phyloP scores from a whole-genome alignment of 2,888 invertebrate species.

The Vanessa cardui region DNA sequence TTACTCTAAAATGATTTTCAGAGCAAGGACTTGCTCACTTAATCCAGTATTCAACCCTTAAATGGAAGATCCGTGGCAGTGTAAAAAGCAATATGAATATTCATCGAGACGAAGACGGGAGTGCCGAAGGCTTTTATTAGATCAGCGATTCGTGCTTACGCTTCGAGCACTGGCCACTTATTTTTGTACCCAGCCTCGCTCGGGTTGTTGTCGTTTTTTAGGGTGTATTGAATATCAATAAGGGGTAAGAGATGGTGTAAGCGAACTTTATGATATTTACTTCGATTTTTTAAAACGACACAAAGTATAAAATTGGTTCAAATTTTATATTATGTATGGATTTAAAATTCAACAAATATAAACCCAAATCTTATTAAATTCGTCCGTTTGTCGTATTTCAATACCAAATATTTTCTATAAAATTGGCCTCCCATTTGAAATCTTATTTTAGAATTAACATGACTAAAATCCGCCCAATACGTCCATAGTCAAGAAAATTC shows the following conservation, averaged over 20 bases:
- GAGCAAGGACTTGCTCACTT: slow-evolving; percentile 35
- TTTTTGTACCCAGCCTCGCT: slow-evolving; percentile 8
- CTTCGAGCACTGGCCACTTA: slow-evolving; percentile 23
- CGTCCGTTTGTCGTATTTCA: too few relatives aligned
- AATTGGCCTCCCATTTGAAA: background rate
- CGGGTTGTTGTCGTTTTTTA: slow-evolving; percentile 7
- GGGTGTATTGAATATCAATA: slow-evolving; percentile 7
- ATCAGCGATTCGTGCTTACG: slow-evolving; percentile 42
- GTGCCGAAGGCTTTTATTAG: slow-evolving; percentile 45
- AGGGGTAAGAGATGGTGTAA: background rate
- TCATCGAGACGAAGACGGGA: slow-evolving; percentile 40
- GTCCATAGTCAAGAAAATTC: slow-evolving; percentile 36
- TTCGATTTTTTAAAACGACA: too few relatives aligned
- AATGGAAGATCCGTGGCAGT: slow-evolving; percentile 45
- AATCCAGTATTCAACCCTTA: slow-evolving; percentile 45
- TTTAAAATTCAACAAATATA: too few relatives aligned
- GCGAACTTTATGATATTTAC: too few relatives aligned
- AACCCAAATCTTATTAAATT: too few relatives aligned
- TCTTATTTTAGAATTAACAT: slow-evolving; percentile 14
- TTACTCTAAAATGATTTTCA: background rate
- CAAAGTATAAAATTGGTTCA: too few relatives aligned
- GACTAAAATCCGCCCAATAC: slow-evolving; percentile 36
- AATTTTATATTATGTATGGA: too few relatives aligned
- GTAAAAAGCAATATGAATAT: slow-evolving; percentile 51
- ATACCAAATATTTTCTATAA: too few relatives aligned